Percentiles rank a stretch among this genome's conserved stretches.
These are phyloP conservation scores for Porites divaricata DNA, from an alignment of 92 coral and sea anemone species.

Conservation along the genomic window DNA sequence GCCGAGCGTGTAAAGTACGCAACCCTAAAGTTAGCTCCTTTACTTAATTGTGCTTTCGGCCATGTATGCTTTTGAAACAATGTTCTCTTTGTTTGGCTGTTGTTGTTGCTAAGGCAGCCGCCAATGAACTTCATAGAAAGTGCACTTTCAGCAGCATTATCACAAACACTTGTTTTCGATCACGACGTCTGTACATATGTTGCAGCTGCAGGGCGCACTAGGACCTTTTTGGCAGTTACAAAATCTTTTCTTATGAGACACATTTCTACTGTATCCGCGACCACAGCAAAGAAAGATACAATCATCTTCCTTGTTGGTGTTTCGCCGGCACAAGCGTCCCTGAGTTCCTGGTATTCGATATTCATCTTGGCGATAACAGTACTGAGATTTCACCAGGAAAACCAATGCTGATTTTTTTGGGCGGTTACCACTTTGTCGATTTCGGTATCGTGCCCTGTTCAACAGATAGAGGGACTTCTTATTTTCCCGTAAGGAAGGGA, in stretches of 20 bases:
- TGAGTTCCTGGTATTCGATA: constrained; percentile 49
- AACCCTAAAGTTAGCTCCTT: background rate
- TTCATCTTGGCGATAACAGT: constrained; percentile 47
- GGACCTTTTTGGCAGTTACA: constrained; percentile 34
- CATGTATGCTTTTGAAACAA: background rate
- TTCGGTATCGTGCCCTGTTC: constrained; percentile 11
- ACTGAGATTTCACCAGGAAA: constrained; percentile 49
- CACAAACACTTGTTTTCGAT: constrained; percentile 34
- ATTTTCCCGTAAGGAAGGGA: background rate
- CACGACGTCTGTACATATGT: constrained; percentile 33
- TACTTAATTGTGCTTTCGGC: background rate
- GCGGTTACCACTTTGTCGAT: constrained; percentile 1
- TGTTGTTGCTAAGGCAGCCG: background rate
- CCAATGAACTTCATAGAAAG: background rate
- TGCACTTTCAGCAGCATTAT: background rate
- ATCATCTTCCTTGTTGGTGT: constrained; percentile 37
- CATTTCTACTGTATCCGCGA: constrained; percentile 42
- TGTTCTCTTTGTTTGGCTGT: too few species aligned
- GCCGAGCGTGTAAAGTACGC: too few species aligned
- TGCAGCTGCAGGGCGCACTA: constrained; percentile 28
- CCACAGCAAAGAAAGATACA: constrained; percentile 61
- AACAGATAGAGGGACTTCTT: constrained; percentile 9
- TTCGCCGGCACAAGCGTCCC: constrained; percentile 53
- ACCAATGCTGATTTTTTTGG: constrained; percentile 35
- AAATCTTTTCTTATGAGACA: constrained; percentile 17